phyloP scores from a whole-genome alignment of 2,113 vertebrate species.

The Suncus etruscus region DNA sequence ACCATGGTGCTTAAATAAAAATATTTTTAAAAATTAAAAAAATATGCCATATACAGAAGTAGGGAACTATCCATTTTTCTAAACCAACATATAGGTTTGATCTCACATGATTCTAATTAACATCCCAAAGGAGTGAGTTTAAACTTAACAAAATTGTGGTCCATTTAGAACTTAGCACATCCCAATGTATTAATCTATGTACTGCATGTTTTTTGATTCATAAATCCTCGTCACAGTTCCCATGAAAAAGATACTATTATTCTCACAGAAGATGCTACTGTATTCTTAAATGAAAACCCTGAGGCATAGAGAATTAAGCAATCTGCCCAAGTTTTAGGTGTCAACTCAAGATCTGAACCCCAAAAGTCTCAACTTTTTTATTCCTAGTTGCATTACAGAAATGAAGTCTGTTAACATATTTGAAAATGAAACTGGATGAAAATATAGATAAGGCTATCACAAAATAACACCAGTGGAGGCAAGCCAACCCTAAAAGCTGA shows the following conservation, averaged over 20 bases:
- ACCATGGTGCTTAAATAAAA: too few species aligned
- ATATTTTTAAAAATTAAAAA: not conserved
- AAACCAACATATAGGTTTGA: not conserved
- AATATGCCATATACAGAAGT: not conserved
- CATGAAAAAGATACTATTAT: not conserved
- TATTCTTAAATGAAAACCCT: not conserved
- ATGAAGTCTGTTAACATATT: not conserved
- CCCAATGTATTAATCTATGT: not conserved
- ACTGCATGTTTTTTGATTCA: not conserved
- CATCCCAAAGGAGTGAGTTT: not conserved
- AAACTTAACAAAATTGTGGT: not conserved
- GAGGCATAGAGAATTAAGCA: not conserved
- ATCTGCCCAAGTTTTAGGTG: not conserved
- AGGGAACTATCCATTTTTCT: not conserved
- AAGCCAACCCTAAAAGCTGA: not conserved
- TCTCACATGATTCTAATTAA: not conserved
- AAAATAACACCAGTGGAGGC: not conserved
- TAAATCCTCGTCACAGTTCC: not conserved
- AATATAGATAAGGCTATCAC: constrained; percentile 5
- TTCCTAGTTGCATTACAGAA: not conserved
- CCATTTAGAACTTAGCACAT: not conserved
- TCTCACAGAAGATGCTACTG: not conserved
- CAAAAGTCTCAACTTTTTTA: not conserved
- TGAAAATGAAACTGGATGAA: constrained; percentile 17
- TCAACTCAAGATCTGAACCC: not conserved